Conservation (phyloP, 2,888 invertebrate genomes). For the Priocnemis perturbator region DNA sequence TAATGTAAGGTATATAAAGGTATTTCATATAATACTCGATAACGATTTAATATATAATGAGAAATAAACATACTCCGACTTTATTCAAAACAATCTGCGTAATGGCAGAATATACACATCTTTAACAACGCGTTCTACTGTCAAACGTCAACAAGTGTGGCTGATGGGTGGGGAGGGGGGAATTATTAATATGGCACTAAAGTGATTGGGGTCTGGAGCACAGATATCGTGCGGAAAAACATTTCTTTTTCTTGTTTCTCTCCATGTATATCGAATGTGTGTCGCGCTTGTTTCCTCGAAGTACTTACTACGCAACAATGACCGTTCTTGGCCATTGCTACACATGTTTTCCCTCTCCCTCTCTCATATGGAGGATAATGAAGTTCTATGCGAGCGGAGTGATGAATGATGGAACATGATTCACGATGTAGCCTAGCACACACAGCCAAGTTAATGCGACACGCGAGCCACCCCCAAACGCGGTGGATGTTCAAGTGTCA, state of each 20-base stretch:
- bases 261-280: conserved; percentile 29
- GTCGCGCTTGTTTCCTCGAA: conserved; percentile 16
- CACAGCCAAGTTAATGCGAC: conserved; percentile 73
- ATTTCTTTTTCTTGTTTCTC: conserved; percentile 23
- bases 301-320: conserved; percentile 34
- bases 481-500: conserved; percentile 52
- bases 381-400: conserved; percentile 53
- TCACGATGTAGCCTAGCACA: conserved; percentile 72
- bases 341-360: not conserved
- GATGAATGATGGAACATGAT: conserved; percentile 67
- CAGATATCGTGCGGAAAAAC: conserved; percentile 43
- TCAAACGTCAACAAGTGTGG: conserved; percentile 61
- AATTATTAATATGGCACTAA: conserved; percentile 65
- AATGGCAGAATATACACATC: conserved; percentile 57
- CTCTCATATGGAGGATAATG: conserved; percentile 43
- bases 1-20: conserved; percentile 27
- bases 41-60: conserved; percentile 46
- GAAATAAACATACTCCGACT: conserved; percentile 52
- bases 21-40: conserved; percentile 46
- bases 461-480: conserved; percentile 51
- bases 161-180: conserved; percentile 47
- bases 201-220: conserved; percentile 57
- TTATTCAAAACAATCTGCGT: conserved; percentile 56
- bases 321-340: conserved; percentile 9
- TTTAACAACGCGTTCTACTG: conserved; percentile 59